phyloP scores from a whole-genome alignment of 2,113 vertebrate genomes.

The Sinosuthora webbiana region DNA sequence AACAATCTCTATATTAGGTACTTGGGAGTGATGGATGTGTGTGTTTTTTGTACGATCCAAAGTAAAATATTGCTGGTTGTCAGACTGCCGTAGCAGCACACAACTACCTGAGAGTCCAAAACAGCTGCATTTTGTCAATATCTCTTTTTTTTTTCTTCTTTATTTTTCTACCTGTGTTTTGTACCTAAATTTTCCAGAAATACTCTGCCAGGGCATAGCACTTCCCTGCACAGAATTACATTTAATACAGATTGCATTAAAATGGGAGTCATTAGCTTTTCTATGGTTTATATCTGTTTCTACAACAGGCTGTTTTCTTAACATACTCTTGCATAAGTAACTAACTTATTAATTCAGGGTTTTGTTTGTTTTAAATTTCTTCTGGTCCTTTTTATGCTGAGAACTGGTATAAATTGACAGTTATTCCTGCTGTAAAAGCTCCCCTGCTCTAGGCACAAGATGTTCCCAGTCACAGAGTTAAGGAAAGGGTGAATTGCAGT shows the following conservation, averaged over 20 bases:
- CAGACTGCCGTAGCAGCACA: background rate
- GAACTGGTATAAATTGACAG: background rate
- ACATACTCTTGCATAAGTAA: background rate
- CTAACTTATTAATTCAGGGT: background rate
- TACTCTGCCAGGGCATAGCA: background rate
- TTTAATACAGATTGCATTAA: background rate
- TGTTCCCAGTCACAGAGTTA: too few species aligned
- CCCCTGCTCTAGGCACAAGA: background rate
- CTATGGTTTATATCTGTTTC: background rate
- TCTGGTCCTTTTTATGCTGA: background rate
- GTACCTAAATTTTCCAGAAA: background rate
- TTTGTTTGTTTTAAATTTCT: background rate
- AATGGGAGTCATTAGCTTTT: background rate
- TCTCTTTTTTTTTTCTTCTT: background rate
- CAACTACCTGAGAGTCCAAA: background rate
- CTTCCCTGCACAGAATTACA: background rate
- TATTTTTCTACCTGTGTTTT: background rate
- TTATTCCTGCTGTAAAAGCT: background rate
- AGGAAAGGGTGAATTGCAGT: background rate
- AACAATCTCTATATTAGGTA: slow-evolving; percentile 16
- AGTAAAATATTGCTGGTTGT: slow-evolving; percentile 49
- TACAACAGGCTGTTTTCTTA: background rate
- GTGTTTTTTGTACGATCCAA: background rate
- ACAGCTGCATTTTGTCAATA: background rate
- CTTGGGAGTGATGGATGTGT: slow-evolving; percentile 21